These are phyloP conservation scores for Trissoscelio sp. DNA, from an alignment of 2,888 invertebrate genomes.

Conservation along the genomic window DNA sequence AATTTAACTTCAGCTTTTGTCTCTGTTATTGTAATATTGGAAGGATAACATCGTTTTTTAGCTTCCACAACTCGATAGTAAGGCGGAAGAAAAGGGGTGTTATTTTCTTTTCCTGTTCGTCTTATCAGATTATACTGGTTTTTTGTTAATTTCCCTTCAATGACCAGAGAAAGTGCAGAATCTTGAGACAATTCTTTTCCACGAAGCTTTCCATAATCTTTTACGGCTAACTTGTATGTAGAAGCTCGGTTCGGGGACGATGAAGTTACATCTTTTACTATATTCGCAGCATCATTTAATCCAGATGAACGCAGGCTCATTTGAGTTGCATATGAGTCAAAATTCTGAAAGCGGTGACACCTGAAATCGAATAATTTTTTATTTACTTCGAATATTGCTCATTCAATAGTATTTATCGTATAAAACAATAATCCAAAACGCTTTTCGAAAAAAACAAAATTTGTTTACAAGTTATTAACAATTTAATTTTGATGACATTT, in stretches of 20 bases:
- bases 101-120: slow-evolving; percentile 32
- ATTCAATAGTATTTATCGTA: no score
- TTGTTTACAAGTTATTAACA: no score
- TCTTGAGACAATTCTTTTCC: no score
- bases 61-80: slow-evolving; percentile 25
- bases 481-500: no score
- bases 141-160: slow-evolving; percentile 61
- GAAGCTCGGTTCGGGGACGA: slow-evolving; percentile 20
- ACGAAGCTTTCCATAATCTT: no score
- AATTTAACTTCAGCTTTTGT: slow-evolving; percentile 31
- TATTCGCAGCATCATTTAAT: slow-evolving; percentile 21
- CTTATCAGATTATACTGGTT: slow-evolving; percentile 36
- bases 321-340: slow-evolving; percentile 40
- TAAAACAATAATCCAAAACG: no score
- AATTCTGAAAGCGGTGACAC: no score
- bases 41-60: slow-evolving; percentile 32
- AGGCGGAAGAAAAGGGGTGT: slow-evolving; percentile 30
- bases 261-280: slow-evolving; percentile 35
- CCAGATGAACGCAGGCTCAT: slow-evolving; percentile 42
- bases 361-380: no score
- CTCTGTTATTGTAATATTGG: slow-evolving; percentile 22
- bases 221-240: slow-evolving; percentile 26
- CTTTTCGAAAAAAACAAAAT: no score
- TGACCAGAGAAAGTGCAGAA: slow-evolving; percentile 60
- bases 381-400: no score